Evolutionary conservation across 1,140 invertebrate genomes (phyloP).

Genomic region (Matsumurasca onukii): DNA sequence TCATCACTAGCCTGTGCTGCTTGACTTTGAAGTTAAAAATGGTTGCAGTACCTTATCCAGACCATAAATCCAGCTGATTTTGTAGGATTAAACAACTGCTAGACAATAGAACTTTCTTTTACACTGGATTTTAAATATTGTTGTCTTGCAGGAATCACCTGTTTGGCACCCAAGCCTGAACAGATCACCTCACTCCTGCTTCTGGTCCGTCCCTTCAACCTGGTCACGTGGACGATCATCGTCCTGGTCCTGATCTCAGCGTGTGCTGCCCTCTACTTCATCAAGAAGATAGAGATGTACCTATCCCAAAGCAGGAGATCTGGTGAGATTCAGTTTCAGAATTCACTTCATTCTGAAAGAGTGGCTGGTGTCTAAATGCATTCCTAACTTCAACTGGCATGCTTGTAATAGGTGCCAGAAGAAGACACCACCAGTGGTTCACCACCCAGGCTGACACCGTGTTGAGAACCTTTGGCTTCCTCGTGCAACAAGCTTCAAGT

Average conservation of each 20-base stretch:
- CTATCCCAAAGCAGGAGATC: neutral
- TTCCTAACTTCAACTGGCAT: no score
- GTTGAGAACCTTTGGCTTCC: slow-evolving; percentile 31
- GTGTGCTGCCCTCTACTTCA: slow-evolving; percentile 16
- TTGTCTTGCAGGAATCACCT: no score
- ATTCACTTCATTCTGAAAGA: neutral
- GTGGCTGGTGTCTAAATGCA: no score
- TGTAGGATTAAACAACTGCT: no score
- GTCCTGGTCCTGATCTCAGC: slow-evolving; percentile 25
- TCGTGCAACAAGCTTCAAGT: slow-evolving; percentile 32
- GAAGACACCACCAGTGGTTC: slow-evolving; percentile 19
- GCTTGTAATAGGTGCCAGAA: neutral
- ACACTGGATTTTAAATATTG: no score
- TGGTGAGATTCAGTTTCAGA: neutral
- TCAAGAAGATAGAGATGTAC: slow-evolving; percentile 24
- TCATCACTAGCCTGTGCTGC: no score
- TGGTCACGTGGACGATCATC: slow-evolving; percentile 32
- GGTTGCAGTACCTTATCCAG: no score
- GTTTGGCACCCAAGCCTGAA: slow-evolving; percentile 55
- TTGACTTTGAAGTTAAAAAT: no score
- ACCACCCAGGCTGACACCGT: slow-evolving; percentile 22
- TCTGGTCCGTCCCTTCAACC: slow-evolving; percentile 35
- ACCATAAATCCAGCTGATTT: no score
- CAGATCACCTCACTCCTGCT: slow-evolving; percentile 29
- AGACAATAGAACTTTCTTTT: no score